phyloP scores from a whole-genome alignment of 1,140 invertebrate species.

The Octopus bimaculoides region DNA sequence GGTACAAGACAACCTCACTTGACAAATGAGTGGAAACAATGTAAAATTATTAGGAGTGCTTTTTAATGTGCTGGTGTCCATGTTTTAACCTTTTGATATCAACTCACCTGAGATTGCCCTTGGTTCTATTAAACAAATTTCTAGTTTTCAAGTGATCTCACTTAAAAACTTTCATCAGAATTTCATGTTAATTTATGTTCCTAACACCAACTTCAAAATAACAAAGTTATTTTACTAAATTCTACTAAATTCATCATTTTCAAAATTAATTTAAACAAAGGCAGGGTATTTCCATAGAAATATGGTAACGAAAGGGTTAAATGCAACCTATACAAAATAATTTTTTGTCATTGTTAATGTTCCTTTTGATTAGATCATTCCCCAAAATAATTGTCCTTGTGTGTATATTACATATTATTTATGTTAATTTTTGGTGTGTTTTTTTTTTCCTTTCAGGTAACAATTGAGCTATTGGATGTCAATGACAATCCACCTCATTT shows the following conservation, averaged over 20 bases:
- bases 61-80: not conserved
- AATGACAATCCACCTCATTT: slow-evolving; percentile 54
- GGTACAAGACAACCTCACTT: not conserved
- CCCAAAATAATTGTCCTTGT: not conserved
- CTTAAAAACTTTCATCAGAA: too few relatives aligned
- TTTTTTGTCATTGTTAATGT: not conserved
- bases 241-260: too few relatives aligned
- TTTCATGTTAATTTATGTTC: too few relatives aligned
- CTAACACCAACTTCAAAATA: too few relatives aligned
- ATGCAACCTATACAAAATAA: not conserved
- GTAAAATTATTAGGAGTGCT: not conserved
- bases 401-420: not conserved
- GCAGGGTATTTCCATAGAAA: too few relatives aligned
- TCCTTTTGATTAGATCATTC: not conserved
- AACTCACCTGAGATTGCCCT: not conserved
- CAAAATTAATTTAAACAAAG: too few relatives aligned
- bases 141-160: too few relatives aligned
- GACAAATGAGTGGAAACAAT: not conserved
- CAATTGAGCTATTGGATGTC: slow-evolving; percentile 39
- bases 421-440: slow-evolving; percentile 17
- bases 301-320: too few relatives aligned
- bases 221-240: too few relatives aligned
- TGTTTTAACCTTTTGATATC: not conserved
- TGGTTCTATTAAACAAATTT: too few relatives aligned
- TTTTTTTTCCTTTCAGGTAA: slow-evolving; percentile 60